Base-by-base conservation (phyloP, 2,888 invertebrate genomes). In the Diplazon laetatorius region DNA sequence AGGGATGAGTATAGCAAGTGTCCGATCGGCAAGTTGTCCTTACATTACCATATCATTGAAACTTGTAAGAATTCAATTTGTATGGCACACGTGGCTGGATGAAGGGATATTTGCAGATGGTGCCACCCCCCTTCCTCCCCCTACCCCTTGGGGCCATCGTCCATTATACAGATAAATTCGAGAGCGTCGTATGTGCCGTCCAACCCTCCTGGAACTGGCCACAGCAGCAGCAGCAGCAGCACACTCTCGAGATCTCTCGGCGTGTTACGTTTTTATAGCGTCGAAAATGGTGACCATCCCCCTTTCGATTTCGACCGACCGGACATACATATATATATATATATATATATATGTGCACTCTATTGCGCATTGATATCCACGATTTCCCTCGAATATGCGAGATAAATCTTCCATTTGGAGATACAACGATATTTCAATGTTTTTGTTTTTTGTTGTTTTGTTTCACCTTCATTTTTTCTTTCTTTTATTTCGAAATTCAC, bases 51-150 rank as follows among this genome's bases (percentile, higher is more conserved):
- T 84, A 84, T 84, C 84, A 84, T 83, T 84, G 84, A 84, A 84
- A 84, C 82, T 84, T 84, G 84, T 84, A 84, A 84, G 84, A 84
- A 84, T 84, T 84, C 84, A 84, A 84, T 84, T 84, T 84, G 84
- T 84, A 84, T 83, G 84, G 83, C 84, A 83, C 84, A 84, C 84
- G 83, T 84, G 84, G 84, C 81, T 78, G 82, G 83, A 83, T 83
- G 82, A 83, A 83, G 84, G 84, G 82, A 84, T 84, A 84, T 83
- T 83, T 83, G 82, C 84, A 84, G 84, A 84, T 84, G 84, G 83
- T 84, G 82, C 84, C 83, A 81, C 82, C 81, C 82, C 84, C 77
- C 80, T n/a, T n/a, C n/a, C n/a, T n/a, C n/a, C n/a, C n/a, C n/a
- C n/a, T n/a, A n/a, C n/a, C n/a, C n/a, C n/a, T n/a, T n/a, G n/a